phyloP scores from a whole-genome alignment of 2,113 vertebrate species.

The Ancistrus triradiatus region DNA sequence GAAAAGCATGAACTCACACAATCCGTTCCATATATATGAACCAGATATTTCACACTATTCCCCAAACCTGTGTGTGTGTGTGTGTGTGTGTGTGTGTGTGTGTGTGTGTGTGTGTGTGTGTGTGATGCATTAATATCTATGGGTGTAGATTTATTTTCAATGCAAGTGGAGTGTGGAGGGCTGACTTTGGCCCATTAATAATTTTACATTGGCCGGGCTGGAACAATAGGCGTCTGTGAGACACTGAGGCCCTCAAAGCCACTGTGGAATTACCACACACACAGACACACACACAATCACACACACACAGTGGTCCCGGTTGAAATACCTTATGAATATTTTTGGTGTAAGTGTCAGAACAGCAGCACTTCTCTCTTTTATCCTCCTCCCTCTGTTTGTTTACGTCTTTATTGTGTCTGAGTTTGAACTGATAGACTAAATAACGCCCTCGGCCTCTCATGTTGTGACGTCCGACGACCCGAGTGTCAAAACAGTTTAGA shows the following conservation, averaged over 20 bases:
- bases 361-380: too few relatives aligned
- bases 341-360: too few relatives aligned
- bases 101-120: slow-evolving; percentile 24
- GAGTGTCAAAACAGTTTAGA: neutral
- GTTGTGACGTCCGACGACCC: neutral
- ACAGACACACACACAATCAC: slow-evolving; percentile 2
- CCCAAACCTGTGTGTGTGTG: too few relatives aligned
- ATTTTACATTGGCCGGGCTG: slow-evolving; percentile 21
- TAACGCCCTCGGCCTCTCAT: neutral
- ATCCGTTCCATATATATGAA: too few relatives aligned
- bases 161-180: slow-evolving; percentile 36
- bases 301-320: neutral
- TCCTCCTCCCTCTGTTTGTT: neutral
- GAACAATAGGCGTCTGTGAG: slow-evolving; percentile 17
- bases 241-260: neutral
- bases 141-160: neutral
- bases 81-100: too few relatives aligned
- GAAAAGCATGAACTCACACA: too few relatives aligned
- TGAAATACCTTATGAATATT: too few relatives aligned
- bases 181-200: slow-evolving; percentile 55
- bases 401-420: neutral
- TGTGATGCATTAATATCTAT: neutral
- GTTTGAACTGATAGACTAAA: neutral
- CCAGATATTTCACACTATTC: too few relatives aligned
- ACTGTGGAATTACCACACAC: neutral